A percentile compares a stretch with the other conserved stretches of the same genome.
Conservation (phyloP, 2,797 vertebrate genomes). For the Halcyon smyrnensis region DNA sequence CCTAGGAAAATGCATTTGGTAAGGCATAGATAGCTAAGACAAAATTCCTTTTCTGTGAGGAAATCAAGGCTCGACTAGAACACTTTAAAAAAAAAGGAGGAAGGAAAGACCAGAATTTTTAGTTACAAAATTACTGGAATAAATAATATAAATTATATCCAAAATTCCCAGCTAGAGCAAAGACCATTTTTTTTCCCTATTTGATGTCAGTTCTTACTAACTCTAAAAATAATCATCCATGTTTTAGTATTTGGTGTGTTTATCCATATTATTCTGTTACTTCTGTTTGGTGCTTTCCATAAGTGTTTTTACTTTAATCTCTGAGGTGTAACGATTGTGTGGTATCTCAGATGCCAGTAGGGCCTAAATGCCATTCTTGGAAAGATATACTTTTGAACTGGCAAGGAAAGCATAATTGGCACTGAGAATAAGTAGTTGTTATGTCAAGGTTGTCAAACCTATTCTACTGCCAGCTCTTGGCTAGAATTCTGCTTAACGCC, state of each 20-base stretch:
- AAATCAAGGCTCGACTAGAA: not conserved
- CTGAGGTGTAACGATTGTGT: not conserved
- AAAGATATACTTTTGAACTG: conserved; percentile 58
- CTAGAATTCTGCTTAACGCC: conserved; percentile 50
- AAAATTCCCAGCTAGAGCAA: not conserved
- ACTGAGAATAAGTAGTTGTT: conserved; percentile 49
- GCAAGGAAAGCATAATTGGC: conserved; percentile 29
- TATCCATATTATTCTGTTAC: not conserved
- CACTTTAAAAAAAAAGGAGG: not conserved
- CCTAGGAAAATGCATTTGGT: not conserved
- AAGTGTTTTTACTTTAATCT: conserved; percentile 19
- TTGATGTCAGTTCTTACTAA: not conserved
- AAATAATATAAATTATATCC: not conserved
- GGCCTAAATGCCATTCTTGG: conserved; percentile 23
- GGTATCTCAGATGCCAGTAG: not conserved
- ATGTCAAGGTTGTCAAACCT: conserved; percentile 64
- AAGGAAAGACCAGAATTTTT: not conserved
- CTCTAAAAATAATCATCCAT: not conserved
- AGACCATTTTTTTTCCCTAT: not conserved
- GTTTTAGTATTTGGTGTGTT: not conserved
- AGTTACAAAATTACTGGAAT: not conserved
- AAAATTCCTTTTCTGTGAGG: not conserved
- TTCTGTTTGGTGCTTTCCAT: not conserved
- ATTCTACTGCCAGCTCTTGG: conserved; percentile 56
- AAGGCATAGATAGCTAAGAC: not conserved